Evolutionary conservation across 2,888 invertebrate genomes (phyloP), one percentile per base, ranked within the genome.

Genomic region (Clunio marinus): DNA sequence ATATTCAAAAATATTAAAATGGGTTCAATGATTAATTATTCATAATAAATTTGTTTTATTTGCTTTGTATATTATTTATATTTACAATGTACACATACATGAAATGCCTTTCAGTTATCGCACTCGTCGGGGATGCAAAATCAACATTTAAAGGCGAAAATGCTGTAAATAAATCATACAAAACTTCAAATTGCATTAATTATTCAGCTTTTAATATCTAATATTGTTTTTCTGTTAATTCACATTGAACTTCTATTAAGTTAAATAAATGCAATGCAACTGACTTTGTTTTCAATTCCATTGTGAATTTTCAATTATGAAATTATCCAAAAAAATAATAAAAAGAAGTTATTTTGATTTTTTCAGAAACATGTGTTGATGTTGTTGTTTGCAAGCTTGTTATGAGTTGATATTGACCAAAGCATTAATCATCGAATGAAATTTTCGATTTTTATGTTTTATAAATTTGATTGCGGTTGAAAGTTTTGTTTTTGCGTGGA

Each of bases 181-280:
- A 55, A 55, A 66, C 28, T 46, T 66, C 55, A 66, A 66, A 66
- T 66, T 66, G 66, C 66, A 66, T 66, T 66, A 66, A 66, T 66
- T 66, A 66, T 66, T 66, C 66, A 66, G 55, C 55, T 20, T 65
- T 65, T 65, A 65, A 65, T 65, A 51, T n/a, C n/a, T n/a, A n/a
- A n/a, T n/a, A n/a, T n/a, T n/a, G n/a, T n/a, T n/a, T n/a, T n/a
- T n/a, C n/a, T n/a, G n/a, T n/a, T n/a, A n/a, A n/a, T n/a, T n/a
- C n/a, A n/a, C n/a, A n/a, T n/a, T n/a, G n/a, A n/a, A n/a, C n/a
- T n/a, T n/a, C n/a, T n/a, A n/a, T n/a, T n/a, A n/a, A n/a, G n/a
- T n/a, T n/a, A n/a, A n/a, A n/a, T n/a, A n/a, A n/a, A n/a, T n/a
- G n/a, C n/a, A n/a, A n/a, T n/a, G n/a, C n/a, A n/a, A n/a, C n/a